Evolutionary conservation across 2,888 invertebrate genomes (phyloP).

Genomic region (Empis livida): DNA sequence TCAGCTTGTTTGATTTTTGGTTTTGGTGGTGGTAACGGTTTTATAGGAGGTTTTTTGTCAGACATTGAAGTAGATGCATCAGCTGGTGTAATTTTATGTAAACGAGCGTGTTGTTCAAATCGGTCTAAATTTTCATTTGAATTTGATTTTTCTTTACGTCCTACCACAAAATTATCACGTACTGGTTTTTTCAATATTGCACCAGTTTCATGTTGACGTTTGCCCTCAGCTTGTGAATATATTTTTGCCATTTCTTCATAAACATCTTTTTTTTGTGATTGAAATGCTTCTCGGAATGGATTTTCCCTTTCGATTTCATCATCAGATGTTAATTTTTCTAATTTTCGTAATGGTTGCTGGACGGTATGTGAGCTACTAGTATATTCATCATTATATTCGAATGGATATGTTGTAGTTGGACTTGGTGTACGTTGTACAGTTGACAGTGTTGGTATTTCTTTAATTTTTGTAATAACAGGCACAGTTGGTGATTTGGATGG

Average conservation of each 20-base stretch:
- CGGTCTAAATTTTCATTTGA: constrained; percentile 25
- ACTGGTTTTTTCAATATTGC: constrained; percentile 8
- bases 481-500: constrained; percentile 22
- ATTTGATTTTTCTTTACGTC: constrained; percentile 19
- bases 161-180: constrained; percentile 25
- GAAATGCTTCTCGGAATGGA: constrained; percentile 31
- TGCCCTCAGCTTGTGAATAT: constrained; percentile 22
- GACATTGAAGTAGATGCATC: constrained; percentile 13
- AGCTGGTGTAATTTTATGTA: no score
- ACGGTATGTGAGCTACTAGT: constrained; percentile 12
- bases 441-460: constrained; percentile 19
- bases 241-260: constrained; percentile 31
- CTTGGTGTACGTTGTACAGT: constrained; percentile 6
- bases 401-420: constrained; percentile 15
- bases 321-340: constrained; percentile 15
- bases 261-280: constrained; percentile 19
- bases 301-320: constrained; percentile 34
- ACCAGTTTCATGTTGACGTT: background rate
- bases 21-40: constrained; percentile 26
- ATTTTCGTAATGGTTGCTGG: background rate
- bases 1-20: constrained; percentile 30
- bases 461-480: constrained; percentile 29
- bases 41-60: constrained; percentile 20
- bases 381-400: constrained; percentile 3
- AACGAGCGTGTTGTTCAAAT: no score